These are phyloP conservation scores for Chrysochloris asiatica DNA, from an alignment of 2,113 vertebrate genomes.

Conservation along the genomic window DNA sequence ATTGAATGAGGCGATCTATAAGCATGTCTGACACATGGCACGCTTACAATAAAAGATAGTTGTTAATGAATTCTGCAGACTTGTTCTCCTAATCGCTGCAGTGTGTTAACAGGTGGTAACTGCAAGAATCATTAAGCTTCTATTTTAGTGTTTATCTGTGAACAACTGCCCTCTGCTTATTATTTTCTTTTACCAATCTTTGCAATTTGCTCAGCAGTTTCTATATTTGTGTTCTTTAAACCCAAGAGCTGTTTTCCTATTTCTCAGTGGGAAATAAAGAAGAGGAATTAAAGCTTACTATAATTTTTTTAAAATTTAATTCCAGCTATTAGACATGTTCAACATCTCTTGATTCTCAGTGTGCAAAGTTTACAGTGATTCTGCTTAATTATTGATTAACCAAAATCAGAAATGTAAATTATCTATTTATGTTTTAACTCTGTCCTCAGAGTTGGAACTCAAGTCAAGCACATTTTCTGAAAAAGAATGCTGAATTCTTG, in stretches of 20 bases:
- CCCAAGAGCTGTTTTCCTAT: not conserved
- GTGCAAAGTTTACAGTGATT: not conserved
- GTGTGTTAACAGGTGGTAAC: conserved; percentile 33
- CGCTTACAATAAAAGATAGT: not conserved
- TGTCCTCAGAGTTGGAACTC: conserved; percentile 20
- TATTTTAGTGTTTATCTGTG: conserved; percentile 40
- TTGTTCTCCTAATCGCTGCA: not conserved
- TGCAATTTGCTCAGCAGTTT: not conserved
- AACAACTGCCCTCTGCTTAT: conserved; percentile 18
- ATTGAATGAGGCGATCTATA: conserved; percentile 26
- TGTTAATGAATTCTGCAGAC: conserved; percentile 47
- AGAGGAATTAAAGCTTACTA: not conserved
- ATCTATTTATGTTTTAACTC: conserved; percentile 33
- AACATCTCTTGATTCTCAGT: conserved; percentile 21
- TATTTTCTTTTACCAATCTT: conserved; percentile 48
- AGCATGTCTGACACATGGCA: conserved; percentile 29
- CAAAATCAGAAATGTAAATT: not conserved
- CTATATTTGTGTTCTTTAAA: not conserved
- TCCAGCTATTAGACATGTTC: not conserved
- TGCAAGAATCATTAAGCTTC: conserved; percentile 6
- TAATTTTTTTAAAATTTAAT: not conserved
- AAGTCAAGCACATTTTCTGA: not conserved
- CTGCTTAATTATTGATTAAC: conserved; percentile 36
- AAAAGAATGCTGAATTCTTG: conserved; percentile 46
- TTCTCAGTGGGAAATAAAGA: not conserved